These are phyloP conservation scores for Liopterus haemorrhoidalis DNA, from an alignment of 2,888 invertebrate species.

Conservation along the genomic window DNA sequence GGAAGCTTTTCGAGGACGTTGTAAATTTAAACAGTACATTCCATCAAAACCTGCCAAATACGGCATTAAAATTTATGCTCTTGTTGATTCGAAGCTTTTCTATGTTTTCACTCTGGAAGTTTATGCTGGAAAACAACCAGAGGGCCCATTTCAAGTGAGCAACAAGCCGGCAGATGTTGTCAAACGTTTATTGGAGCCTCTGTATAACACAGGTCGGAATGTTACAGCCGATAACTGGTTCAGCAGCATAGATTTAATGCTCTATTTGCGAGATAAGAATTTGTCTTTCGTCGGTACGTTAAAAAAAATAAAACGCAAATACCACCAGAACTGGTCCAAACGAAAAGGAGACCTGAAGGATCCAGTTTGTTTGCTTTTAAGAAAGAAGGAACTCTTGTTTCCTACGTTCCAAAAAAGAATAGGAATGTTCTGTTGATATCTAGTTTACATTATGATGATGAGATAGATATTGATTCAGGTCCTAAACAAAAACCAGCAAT, in stretches of 20 bases:
- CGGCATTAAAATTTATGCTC: constrained; percentile 9
- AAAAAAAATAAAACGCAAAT: constrained; percentile 12
- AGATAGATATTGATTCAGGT: too few relatives aligned
- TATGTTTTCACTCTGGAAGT: constrained; percentile 28
- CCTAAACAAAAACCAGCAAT: constrained; percentile 5
- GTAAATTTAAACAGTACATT: too few relatives aligned
- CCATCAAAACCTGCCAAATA: too few relatives aligned
- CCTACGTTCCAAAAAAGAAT: constrained; percentile 5
- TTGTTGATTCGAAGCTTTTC: constrained; percentile 25
- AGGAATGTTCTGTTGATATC: constrained; percentile 2
- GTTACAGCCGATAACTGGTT: constrained; percentile 27
- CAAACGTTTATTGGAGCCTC: constrained; percentile 23
- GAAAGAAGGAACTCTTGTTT: constrained; percentile 3
- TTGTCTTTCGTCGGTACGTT: constrained; percentile 22
- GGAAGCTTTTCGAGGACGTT: too few relatives aligned
- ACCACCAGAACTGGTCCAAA: constrained; percentile 3
- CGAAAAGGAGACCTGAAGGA: constrained; percentile 3
- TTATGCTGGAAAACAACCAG: constrained; percentile 29
- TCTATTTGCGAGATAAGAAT: constrained; percentile 18
- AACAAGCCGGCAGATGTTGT: constrained; percentile 28
- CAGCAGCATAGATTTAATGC: constrained; percentile 23
- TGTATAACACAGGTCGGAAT: constrained; percentile 26
- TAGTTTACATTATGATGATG: too few relatives aligned
- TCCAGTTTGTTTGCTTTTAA: constrained; percentile 7
- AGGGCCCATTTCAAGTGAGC: constrained; percentile 26